Evolutionary conservation across 2,888 invertebrate species (phyloP).

Genomic region (Sesamia inferens): DNA sequence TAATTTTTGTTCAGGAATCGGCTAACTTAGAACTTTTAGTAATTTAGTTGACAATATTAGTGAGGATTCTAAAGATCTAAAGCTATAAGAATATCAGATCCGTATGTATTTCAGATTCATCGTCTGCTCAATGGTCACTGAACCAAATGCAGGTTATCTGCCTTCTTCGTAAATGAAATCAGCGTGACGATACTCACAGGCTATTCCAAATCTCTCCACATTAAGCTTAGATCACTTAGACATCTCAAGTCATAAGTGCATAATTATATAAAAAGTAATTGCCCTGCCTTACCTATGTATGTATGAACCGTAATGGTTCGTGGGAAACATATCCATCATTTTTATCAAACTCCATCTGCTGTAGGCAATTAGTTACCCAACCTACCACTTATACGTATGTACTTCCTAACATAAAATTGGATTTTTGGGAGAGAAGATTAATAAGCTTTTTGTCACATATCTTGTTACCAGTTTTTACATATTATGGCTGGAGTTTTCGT

Average conservation of each 20-base stretch:
- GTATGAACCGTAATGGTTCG: slow-evolving; percentile 48
- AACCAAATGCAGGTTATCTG: neutral
- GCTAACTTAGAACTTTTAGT: neutral
- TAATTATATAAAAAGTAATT: slow-evolving; percentile 61
- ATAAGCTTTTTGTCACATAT: neutral
- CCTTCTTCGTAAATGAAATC: slow-evolving; percentile 3
- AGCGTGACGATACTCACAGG: slow-evolving; percentile 22
- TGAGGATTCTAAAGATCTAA: neutral
- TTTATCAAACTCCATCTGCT: slow-evolving; percentile 61
- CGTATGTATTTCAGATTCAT: neutral
- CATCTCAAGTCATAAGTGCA: slow-evolving; percentile 29
- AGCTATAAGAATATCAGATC: neutral
- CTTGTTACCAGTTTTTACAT: neutral
- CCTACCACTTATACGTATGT: slow-evolving; percentile 40
- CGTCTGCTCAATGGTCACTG: neutral
- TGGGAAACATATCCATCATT: slow-evolving; percentile 58
- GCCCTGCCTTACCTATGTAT: slow-evolving; percentile 45
- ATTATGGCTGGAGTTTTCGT: neutral
- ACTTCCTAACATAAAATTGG: slow-evolving; percentile 20
- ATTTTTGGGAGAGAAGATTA: slow-evolving; percentile 26
- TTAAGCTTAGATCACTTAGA: slow-evolving; percentile 38
- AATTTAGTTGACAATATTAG: neutral
- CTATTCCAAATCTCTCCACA: slow-evolving; percentile 40
- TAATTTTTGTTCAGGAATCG: neutral
- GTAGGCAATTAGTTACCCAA: slow-evolving; percentile 59